Evolutionary conservation across 2,888 invertebrate genomes (phyloP), one percentile per base, ranked within the genome.

Genomic region (Ashinkailepas kermadecensis): DNA sequence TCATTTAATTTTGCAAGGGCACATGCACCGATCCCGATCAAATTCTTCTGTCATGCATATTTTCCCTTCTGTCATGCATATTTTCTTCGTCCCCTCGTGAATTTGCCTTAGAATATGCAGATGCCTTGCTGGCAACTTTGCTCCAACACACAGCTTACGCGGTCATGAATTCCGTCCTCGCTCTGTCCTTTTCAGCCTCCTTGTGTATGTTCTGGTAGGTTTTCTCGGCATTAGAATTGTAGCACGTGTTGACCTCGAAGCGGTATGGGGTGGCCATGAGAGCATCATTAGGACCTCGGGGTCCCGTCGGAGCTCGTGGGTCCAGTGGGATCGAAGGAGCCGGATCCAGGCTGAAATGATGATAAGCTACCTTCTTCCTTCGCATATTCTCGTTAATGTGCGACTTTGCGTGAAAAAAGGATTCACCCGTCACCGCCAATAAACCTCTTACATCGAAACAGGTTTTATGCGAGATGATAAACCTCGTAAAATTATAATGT

Each of bases 181-280:
- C 74, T 23, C 13, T 10, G 12, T 74, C 18, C 10, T 54, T 74
- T 0, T 18, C 9, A 54, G 9, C 74, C 9, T 39, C 74, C 9
- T 18, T 54, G 15, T 15, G 9, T 1, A 74, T 18, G 18, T 74
- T 74, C 54, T 15, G 15, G 54, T 74, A 74, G 15, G 74, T 74
- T 74, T 74, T 74, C 74, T 74, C 74, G 9, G 74, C 74, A 18
- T 54, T 74, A 7, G 74, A 54, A 54, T 54, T 74, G 54, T 74
- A 15, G 21, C 74, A 74, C 10, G 74, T 74, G 21, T 74, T 74
- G 7, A 74, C 9, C 18, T 74, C 74, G 18, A 74, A 54, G 6
- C 74, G 39, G 74, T 74, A 74, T 4, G 74, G 11, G 4, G 74
- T 74, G 54, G 74, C 54, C 74, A 74, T 74, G 7, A 74, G 74